phyloP scores from a whole-genome alignment of 2,797 vertebrate genomes.

The Tarsius wallacei region DNA sequence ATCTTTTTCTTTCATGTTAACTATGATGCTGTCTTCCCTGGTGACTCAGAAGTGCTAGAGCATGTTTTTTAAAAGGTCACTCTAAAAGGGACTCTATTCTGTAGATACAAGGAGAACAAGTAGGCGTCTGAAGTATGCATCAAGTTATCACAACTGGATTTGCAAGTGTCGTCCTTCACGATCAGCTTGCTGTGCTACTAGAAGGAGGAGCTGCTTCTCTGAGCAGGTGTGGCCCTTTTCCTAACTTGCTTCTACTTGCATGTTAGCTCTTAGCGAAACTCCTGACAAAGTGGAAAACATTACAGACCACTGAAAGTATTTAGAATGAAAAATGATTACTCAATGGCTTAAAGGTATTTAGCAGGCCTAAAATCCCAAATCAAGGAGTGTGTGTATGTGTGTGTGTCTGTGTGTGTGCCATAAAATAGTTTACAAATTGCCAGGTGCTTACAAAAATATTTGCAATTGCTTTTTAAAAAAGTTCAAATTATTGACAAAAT shows the following conservation, averaged over 20 bases:
- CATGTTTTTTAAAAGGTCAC: slow-evolving; percentile 33
- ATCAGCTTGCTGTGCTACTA: slow-evolving; percentile 78
- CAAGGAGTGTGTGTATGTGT: not conserved
- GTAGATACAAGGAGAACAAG: not conserved
- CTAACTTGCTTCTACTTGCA: slow-evolving; percentile 76
- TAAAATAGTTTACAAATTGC: slow-evolving; percentile 61
- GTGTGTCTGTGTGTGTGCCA: not conserved
- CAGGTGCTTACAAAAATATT: slow-evolving; percentile 40
- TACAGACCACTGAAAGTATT: slow-evolving; percentile 73
- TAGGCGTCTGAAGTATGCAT: not conserved
- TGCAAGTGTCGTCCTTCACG: slow-evolving; percentile 63
- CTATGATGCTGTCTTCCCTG: slow-evolving; percentile 10
- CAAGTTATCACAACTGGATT: slow-evolving; percentile 63
- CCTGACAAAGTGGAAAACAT: slow-evolving; percentile 82
- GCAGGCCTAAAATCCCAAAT: slow-evolving; percentile 48
- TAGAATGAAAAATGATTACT: slow-evolving; percentile 47
- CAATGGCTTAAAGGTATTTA: slow-evolving; percentile 58
- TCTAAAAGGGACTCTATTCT: not conserved
- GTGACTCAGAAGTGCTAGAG: slow-evolving; percentile 25
- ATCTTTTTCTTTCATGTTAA: slow-evolving; percentile 47
- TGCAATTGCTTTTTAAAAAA: slow-evolving; percentile 6
- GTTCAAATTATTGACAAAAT: not conserved
- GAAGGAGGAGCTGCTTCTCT: slow-evolving; percentile 69
- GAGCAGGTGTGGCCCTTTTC: slow-evolving; percentile 77
- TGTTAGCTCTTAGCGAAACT: slow-evolving; percentile 75